Base-by-base conservation (phyloP, 2,888 invertebrate genomes). In the Molorchus minor region DNA sequence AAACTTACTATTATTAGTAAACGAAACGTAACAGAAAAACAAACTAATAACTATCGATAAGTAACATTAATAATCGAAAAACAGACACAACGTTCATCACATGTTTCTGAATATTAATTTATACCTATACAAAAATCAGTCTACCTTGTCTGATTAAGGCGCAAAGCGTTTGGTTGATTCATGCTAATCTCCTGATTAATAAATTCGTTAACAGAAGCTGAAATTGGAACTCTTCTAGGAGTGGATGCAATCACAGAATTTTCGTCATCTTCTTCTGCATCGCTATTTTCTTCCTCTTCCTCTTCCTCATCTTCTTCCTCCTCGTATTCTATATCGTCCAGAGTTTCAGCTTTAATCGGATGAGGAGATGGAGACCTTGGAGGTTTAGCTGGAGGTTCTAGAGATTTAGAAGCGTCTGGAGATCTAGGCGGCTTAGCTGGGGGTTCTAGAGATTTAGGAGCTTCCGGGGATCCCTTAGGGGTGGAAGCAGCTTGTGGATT, bases 281-380 rank as follows among this genome's bases (percentile, higher is more conserved):
- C 63, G 3, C 61, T 63, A 21, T 67, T 69, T 30, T 70, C 69
- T 15, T 71, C 70, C 2, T 72, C 73, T 13, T 66, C 67, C 40
- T 71, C 72, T 12, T 71, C 73, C 16, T 74, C n/a, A n/a, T n/a
- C n/a, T n/a, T n/a, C 72, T 30, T 75, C 74, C 19, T 72, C 72
- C 36, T 75, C 74, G 53, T 72, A 73, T 46, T 73, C 74, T 16
- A 74, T 70, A 44, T 75, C 74, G 19, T 75, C 74, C 33, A 74
- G 71, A 19, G 67, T 70, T 43, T 75, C 74, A 21, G 71, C 46
- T 53, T 68, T 51, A 41, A 75, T 70, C 1, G 77, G 78, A 62
- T 78, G 78, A 2, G 79, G 76, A 7, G 78, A 75, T 7, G 77
- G 75, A n/a, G 79, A 74, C 55, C 77, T 71, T 52, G 77, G 77